phyloP scores from a whole-genome alignment of 2,113 vertebrate species.

The Lampris incognitus region DNA sequence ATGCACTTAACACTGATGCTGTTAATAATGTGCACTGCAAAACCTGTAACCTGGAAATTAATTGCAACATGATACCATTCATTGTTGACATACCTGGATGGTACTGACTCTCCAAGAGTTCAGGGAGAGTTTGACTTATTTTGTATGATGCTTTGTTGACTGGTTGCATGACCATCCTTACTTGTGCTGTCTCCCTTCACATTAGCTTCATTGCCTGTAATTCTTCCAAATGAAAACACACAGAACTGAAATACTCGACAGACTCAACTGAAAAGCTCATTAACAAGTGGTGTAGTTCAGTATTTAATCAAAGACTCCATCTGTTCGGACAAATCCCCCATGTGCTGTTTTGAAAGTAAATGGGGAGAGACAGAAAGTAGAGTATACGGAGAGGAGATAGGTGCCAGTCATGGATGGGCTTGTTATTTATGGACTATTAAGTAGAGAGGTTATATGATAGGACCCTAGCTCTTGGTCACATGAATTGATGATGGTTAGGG shows the following conservation, averaged over 20 bases:
- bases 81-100: background rate
- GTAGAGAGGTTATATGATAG: conserved; percentile 19
- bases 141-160: background rate
- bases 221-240: conserved; percentile 38
- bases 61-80: background rate
- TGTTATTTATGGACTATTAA: background rate
- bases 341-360: conserved; percentile 38
- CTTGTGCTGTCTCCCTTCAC: conserved; percentile 1
- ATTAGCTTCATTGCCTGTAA: conserved; percentile 24
- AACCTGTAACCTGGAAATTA: background rate
- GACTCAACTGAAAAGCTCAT: conserved; percentile 52
- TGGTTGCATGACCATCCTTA: background rate
- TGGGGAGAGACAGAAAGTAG: conserved; percentile 6
- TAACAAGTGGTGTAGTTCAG: conserved; percentile 60
- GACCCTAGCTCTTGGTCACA: background rate
- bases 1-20: background rate
- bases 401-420: conserved; percentile 1
- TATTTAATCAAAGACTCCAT: conserved; percentile 59
- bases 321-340: conserved; percentile 49
- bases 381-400: background rate
- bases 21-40: background rate
- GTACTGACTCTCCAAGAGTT: background rate
- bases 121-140: background rate
- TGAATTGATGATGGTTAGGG: conserved; percentile 17
- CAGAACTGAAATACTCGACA: conserved; percentile 60